Base-by-base conservation (phyloP, 2,888 invertebrate genomes). In the Plagodis pulveraria region DNA sequence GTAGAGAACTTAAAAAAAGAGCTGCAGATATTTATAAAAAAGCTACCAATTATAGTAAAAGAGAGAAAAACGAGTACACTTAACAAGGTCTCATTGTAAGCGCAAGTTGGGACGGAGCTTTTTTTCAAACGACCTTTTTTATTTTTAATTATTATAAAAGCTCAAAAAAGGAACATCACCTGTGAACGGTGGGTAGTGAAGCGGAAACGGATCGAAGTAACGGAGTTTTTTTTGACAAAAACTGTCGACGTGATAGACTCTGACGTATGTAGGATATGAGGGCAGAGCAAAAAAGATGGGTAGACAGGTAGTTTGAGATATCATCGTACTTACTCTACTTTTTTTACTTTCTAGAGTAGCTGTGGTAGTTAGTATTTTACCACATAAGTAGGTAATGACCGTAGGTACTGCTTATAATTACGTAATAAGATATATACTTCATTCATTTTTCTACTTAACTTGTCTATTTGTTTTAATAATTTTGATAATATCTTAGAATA, bases 141-240 rank as follows among this genome's bases (percentile, higher is more conserved):
- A 55, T 80, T 87, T 86, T 89, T 87, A 86, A 90, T 89, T 88
- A 87, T 87, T 85, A 84, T 81, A 80, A 82, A 86, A 80, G 79
- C 79, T 78, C 73, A 82, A 83, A 88, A 84, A 86, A 83, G 76
- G 76, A 47, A 53, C 84, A 83, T 87, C 89, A 91, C 89, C 89
- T 89, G 89, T 90, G 87, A 42, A 42, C 41, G 78, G 82, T 84
- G 83, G 77, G 85, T 84, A 89, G 82, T 86, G 82, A 81, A 82
- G 90, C 91, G 90, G 90, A 91, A 91, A 91, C 83, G 86, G 83
- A 88, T 86, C 81, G 82, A 83, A 76, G 83, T 91, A 91, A 91
- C 91, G 91, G 90, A 69, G 78, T 74, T 63, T 80, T 83, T 87
- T 85, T 89, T 76, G 69, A 88, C 83, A 91, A 89, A 89, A 67